Percentiles rank a stretch among this genome's conserved stretches.
phyloP scores from a whole-genome alignment of 1,140 invertebrate genomes.

The Bombus difficillimus region DNA sequence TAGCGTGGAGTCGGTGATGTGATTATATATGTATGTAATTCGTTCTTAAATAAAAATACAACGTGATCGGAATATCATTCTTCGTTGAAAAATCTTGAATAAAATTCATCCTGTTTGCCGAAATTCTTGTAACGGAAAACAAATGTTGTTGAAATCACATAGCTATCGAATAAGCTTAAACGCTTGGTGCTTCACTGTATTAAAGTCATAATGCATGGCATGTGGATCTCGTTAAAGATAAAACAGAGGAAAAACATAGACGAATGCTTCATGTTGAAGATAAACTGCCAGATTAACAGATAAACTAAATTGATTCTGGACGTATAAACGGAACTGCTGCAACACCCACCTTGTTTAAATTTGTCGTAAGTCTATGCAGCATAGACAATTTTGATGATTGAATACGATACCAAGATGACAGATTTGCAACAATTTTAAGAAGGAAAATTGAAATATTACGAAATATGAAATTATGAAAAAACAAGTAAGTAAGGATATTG shows the following conservation, averaged over 20 bases:
- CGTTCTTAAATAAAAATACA: no score
- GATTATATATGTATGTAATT: no score
- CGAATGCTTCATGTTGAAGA: slow-evolving; percentile 45
- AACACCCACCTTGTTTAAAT: slow-evolving; percentile 32
- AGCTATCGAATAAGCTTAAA: not conserved
- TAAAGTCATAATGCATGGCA: slow-evolving; percentile 19
- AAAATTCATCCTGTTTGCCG: not conserved
- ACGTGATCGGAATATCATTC: not conserved
- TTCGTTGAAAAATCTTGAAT: not conserved
- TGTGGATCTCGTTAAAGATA: slow-evolving; percentile 62
- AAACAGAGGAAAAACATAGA: slow-evolving; percentile 39
- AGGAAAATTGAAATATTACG: not conserved
- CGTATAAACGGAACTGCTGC: slow-evolving; percentile 15
- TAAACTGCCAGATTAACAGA: slow-evolving; percentile 55
- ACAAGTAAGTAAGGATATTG: not conserved
- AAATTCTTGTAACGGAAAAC: not conserved
- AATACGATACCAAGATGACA: not conserved
- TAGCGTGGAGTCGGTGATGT: not conserved
- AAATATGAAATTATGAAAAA: no score
- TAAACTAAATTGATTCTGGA: slow-evolving; percentile 49
- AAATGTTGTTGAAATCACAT: not conserved
- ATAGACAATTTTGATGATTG: no score
- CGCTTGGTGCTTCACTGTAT: not conserved
- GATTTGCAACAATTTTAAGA: not conserved
- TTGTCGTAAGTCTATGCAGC: slow-evolving; percentile 37